These are phyloP conservation scores for Turdus rufiventris DNA, from an alignment of 2,113 vertebrate species.

Conservation along the genomic window DNA sequence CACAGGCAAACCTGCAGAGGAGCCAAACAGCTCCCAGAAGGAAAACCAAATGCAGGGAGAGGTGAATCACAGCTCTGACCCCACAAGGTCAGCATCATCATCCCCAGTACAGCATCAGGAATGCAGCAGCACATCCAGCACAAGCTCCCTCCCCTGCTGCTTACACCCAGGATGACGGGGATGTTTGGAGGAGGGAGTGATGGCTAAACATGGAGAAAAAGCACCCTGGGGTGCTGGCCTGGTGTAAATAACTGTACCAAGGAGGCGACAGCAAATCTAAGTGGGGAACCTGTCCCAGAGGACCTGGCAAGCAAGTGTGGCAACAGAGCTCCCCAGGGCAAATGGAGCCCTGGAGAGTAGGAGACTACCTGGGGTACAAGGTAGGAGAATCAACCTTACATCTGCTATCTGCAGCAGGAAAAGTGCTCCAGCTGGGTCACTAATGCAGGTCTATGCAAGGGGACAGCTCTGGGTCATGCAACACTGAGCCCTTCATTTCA, in stretches of 20 bases:
- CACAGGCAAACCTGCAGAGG: background rate
- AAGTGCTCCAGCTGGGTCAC: background rate
- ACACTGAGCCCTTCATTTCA: background rate
- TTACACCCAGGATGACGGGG: rapidly evolving
- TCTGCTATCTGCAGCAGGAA: background rate
- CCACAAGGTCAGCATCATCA: background rate
- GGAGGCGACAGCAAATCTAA: background rate
- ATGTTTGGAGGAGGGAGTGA: background rate
- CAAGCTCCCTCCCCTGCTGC: background rate
- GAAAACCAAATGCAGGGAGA: background rate
- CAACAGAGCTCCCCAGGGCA: background rate
- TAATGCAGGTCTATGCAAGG: background rate
- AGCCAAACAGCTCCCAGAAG: background rate
- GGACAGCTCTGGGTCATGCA: background rate
- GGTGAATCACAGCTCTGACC: background rate
- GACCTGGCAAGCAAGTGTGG: background rate
- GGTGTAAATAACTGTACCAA: background rate
- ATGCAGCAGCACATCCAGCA: background rate
- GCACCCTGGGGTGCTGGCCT: background rate
- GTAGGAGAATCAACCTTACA: background rate
- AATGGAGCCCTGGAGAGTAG: background rate
- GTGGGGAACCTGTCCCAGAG: background rate
- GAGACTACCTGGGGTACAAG: background rate
- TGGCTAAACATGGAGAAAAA: background rate
- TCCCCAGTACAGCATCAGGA: rapidly evolving